A percentile compares a stretch with the other conserved stretches of the same genome.
phyloP scores from a whole-genome alignment of 2,888 invertebrate genomes.

The Hybos culiciformis region DNA sequence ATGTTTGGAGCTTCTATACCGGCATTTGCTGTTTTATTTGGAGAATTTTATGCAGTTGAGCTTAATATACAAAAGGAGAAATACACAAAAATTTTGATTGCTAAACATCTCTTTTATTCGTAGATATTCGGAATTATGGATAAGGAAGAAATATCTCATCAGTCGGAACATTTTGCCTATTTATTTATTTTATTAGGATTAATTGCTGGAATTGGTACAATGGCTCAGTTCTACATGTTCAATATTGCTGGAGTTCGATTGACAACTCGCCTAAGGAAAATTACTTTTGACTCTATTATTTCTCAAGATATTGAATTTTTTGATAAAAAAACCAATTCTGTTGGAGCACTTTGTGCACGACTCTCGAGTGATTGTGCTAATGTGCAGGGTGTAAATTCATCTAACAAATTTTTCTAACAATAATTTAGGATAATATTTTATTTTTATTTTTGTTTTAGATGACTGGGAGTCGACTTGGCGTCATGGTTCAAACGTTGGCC shows the following conservation, averaged over 20 bases:
- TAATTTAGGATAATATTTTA: background rate
- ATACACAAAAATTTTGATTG: background rate
- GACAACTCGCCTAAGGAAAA: conserved; percentile 42
- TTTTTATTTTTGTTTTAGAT: conserved; percentile 32
- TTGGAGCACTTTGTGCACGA: conserved; percentile 49
- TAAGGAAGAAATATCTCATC: conserved; percentile 36
- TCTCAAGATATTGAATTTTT: conserved; percentile 57
- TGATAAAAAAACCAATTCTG: conserved; percentile 45
- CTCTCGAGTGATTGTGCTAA: conserved; percentile 52
- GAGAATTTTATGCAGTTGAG: conserved; percentile 51
- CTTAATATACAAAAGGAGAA: background rate
- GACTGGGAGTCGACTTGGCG: conserved; percentile 48
- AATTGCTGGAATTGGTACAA: conserved; percentile 45
- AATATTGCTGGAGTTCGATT: conserved; percentile 56
- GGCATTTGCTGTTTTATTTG: conserved; percentile 54
- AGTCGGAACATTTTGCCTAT: conserved; percentile 43
- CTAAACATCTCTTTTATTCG: conserved; percentile 15
- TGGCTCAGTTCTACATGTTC: conserved; percentile 53
- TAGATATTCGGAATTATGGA: conserved; percentile 46
- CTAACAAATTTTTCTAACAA: background rate
- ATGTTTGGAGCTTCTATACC: conserved; percentile 53
- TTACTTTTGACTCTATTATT: conserved; percentile 46
- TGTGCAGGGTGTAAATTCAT: conserved; percentile 43
- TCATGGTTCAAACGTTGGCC: conserved; percentile 46
- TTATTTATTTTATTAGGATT: conserved; percentile 48